These are phyloP conservation scores for Eupithecia vulgata DNA, from an alignment of 2,888 invertebrate species.

Conservation along the genomic window DNA sequence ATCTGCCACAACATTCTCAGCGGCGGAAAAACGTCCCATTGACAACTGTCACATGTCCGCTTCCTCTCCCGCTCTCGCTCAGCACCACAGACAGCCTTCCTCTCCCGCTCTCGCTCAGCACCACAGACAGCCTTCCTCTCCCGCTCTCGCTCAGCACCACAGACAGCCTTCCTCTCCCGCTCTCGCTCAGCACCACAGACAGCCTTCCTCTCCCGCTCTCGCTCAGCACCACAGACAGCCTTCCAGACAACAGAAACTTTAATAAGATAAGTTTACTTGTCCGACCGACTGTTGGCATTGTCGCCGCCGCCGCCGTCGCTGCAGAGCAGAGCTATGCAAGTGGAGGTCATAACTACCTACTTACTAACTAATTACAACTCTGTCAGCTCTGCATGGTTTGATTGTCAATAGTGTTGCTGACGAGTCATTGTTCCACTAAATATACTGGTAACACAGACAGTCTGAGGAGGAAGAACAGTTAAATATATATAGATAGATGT, in stretches of 20 bases:
- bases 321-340: not conserved
- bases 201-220: slow-evolving; percentile 4
- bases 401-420: not conserved
- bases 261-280: slow-evolving; percentile 26
- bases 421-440: no score
- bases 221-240: not conserved
- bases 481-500: no score
- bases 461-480: no score
- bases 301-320: not conserved
- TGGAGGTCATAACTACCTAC: not conserved
- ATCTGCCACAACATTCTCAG: no score
- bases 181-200: no score
- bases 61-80: not conserved
- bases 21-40: no score
- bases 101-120: not conserved
- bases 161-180: not conserved
- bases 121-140: not conserved
- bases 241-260: not conserved
- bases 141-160: not conserved
- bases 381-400: not conserved
- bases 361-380: slow-evolving; percentile 1
- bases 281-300: not conserved
- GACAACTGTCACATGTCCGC: not conserved
- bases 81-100: no score
- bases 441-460: no score